Evolutionary conservation across 2,113 vertebrate genomes (phyloP), one percentile per base, ranked within the genome.

Genomic region (Gymnobelideus leadbeateri): DNA sequence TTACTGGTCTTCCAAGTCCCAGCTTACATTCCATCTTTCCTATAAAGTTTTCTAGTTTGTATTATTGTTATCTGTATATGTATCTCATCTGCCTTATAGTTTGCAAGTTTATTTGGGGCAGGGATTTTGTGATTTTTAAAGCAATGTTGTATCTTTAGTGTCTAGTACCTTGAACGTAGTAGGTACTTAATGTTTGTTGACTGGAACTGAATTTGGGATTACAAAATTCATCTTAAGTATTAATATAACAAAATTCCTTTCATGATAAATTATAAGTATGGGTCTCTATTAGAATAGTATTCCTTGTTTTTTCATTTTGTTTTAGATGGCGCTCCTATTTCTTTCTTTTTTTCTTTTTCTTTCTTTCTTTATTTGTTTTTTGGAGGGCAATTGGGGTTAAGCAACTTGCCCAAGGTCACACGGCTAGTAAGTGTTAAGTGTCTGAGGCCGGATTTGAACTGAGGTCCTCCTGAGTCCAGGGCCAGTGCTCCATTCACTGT

Each of bases 91-190:
- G 31, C 61, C 14, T 68, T n/a, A 14, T 68, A 68, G 11, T 5
- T 68, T 68, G 31, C 31, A 68, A 31, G 61, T 37, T 52, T 68
- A 68, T n/a, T 37, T 68, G 31, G 51, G 94, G 54, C 96, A 96
- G 25, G n/a, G n/a, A 90, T 95, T 97, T 94, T 94, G 51, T 84
- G 91, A 96, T 92, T 21, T 96, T 90, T 11, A 46, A 53, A 92
- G 84, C 91, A 57, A 77, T 77, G 5, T 77, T 77, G n/a, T 43
- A 77, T 43, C 37, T 43, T 77, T 2, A 2, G 14, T 19, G 8
- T 37, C 37, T 77, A 21, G 68, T 43, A 43, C 68, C n/a, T 21
- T 37, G 37, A 77, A 77, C 37, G 7, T n/a, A 43, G 37, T 77
- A 43, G 37, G 16, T 16, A 77, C n/a, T 16, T 43, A n/a, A 77